Percentiles rank a stretch among this genome's conserved stretches.
Conservation (phyloP, 2,797 vertebrate genomes). For the Acrossocheilus wenchowensis region DNA sequence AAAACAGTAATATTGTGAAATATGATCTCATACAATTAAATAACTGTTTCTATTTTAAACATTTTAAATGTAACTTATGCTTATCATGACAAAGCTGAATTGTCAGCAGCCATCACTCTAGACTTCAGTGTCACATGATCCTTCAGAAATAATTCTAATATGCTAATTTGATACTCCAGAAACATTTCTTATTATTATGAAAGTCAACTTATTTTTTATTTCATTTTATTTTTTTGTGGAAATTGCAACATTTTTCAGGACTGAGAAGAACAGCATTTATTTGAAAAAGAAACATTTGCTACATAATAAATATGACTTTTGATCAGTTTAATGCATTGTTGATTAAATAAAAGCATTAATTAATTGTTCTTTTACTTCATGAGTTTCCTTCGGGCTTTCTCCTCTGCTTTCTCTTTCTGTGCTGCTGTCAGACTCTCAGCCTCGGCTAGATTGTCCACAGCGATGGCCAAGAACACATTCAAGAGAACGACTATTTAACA, state of each 20-base stretch:
- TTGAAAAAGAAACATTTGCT: neutral
- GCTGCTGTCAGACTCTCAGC: slow-evolving; percentile 94
- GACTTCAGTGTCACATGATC: neutral
- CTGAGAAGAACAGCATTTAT: neutral
- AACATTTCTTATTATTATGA: neutral
- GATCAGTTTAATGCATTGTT: neutral
- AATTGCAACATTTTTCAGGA: neutral
- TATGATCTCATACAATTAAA: neutral
- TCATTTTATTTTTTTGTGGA: neutral
- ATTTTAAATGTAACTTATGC: neutral
- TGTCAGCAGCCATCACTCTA: neutral
- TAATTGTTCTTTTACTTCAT: slow-evolving; percentile 74
- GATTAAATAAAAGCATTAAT: neutral
- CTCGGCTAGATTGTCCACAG: slow-evolving; percentile 95
- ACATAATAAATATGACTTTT: neutral
- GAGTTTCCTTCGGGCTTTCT: slow-evolving; percentile 86
- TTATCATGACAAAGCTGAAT: neutral
- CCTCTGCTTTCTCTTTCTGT: slow-evolving; percentile 93
- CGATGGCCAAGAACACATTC: slow-evolving; percentile 97
- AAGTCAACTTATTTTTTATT: neutral
- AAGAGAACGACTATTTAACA: slow-evolving; percentile 89
- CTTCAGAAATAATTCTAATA: neutral
- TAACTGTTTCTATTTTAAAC: neutral
- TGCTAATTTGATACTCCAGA: neutral
- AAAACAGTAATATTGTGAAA: neutral